Conservation (phyloP, 2,113 vertebrate genomes). For the Rhizomys pruinosus region DNA sequence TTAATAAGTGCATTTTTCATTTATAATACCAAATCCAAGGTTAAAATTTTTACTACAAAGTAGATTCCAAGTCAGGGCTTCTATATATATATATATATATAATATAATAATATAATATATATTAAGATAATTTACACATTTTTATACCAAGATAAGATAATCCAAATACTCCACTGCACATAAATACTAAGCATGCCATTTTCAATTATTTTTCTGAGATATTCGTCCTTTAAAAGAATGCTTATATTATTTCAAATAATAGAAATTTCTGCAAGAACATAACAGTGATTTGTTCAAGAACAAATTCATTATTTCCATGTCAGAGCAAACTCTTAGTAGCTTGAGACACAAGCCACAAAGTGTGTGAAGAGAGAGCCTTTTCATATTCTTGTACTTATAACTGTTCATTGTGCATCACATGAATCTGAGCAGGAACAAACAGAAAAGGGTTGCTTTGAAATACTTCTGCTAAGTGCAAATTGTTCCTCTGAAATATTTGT, state of each 20-base stretch:
- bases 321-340: constrained; percentile 65
- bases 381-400: constrained; percentile 24
- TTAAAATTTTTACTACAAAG: constrained; percentile 45
- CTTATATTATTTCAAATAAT: constrained; percentile 43
- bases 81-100: too few relatives aligned
- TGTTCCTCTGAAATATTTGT: constrained; percentile 62
- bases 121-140: too few relatives aligned
- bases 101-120: too few relatives aligned
- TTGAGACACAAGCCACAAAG: neutral
- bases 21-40: too few relatives aligned
- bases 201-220: constrained; percentile 45
- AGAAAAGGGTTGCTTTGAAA: constrained; percentile 30
- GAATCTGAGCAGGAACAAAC: constrained; percentile 66
- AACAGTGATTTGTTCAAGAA: constrained; percentile 42
- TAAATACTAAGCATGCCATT: constrained; percentile 61
- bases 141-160: too few relatives aligned
- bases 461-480: constrained; percentile 62
- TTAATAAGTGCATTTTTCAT: neutral
- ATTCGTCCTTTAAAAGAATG: constrained; percentile 62
- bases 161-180: constrained; percentile 40
- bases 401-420: constrained; percentile 60
- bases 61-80: constrained; percentile 28
- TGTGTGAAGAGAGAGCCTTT: constrained; percentile 22
- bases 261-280: constrained; percentile 31
- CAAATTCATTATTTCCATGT: constrained; percentile 55